These are phyloP conservation scores for Metellina segmentata DNA, from an alignment of 2,888 invertebrate species.

Conservation along the genomic window DNA sequence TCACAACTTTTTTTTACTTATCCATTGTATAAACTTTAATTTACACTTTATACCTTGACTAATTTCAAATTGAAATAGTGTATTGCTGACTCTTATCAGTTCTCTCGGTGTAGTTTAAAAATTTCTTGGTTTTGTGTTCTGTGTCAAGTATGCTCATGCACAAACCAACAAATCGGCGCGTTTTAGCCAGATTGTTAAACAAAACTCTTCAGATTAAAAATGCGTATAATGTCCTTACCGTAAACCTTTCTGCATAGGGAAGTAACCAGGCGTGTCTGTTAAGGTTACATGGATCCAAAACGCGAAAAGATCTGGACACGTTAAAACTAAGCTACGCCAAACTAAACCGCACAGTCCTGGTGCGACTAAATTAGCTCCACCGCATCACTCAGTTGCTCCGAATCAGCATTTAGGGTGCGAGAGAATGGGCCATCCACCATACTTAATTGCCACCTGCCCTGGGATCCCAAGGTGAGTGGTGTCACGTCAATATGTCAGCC, in stretches of 20 bases:
- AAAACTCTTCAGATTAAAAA: too few relatives aligned
- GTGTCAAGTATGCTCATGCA: too few relatives aligned
- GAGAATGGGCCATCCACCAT: background rate
- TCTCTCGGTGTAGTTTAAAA: too few relatives aligned
- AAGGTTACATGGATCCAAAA: background rate
- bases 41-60: too few relatives aligned
- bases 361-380: conserved; percentile 12
- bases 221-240: background rate
- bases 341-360: background rate
- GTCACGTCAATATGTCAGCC: conserved; percentile 30
- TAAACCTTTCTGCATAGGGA: background rate
- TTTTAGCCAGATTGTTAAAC: too few relatives aligned
- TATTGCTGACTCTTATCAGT: too few relatives aligned
- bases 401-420: conserved; percentile 26
- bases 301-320: background rate
- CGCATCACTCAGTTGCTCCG: background rate
- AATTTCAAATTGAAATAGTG: too few relatives aligned
- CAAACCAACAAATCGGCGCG: too few relatives aligned
- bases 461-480: background rate
- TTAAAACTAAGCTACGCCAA: background rate
- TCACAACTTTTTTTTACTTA: too few relatives aligned
- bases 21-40: too few relatives aligned
- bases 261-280: background rate
- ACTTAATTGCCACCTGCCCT: conserved; percentile 30
- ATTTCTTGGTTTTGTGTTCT: too few relatives aligned